Evolutionary conservation across 2,113 vertebrate genomes (phyloP).

Genomic region (Gymnogyps californianus): DNA sequence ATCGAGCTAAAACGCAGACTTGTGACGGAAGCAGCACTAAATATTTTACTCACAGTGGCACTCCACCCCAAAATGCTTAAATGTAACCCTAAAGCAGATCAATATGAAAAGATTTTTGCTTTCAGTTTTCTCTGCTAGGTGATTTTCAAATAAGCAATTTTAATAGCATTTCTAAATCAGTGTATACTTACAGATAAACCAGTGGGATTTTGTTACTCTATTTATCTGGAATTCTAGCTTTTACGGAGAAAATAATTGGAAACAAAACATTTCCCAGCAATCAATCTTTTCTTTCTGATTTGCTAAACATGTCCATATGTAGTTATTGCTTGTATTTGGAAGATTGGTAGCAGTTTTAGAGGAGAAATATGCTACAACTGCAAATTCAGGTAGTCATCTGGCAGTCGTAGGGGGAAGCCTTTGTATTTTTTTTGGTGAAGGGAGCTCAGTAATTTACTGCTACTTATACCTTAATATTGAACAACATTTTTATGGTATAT

Average conservation of each 20-base stretch:
- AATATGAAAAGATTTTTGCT: neutral
- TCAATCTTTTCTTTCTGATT: slow-evolving; percentile 26
- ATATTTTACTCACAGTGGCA: neutral
- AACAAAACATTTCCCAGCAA: slow-evolving; percentile 32
- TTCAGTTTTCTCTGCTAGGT: slow-evolving; percentile 12
- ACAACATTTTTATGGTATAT: neutral
- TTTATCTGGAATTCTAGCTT: neutral
- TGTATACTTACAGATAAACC: slow-evolving; percentile 12
- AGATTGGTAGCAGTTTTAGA: slow-evolving; percentile 25
- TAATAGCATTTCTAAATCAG: neutral
- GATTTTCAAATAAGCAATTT: slow-evolving; percentile 37
- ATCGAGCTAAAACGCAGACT: neutral
- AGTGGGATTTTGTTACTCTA: neutral
- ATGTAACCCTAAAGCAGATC: neutral
- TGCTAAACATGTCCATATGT: slow-evolving; percentile 27
- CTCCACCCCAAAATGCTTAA: neutral
- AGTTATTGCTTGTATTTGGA: slow-evolving; percentile 12
- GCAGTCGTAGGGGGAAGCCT: neutral
- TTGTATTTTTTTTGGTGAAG: neutral
- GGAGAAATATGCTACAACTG: neutral
- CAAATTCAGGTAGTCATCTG: slow-evolving; percentile 28
- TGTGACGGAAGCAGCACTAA: neutral
- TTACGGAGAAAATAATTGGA: neutral
- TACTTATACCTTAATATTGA: neutral
- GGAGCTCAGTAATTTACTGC: neutral